Base-by-base conservation (phyloP, 1,140 invertebrate genomes). In the Thaumatotibia leucotreta region DNA sequence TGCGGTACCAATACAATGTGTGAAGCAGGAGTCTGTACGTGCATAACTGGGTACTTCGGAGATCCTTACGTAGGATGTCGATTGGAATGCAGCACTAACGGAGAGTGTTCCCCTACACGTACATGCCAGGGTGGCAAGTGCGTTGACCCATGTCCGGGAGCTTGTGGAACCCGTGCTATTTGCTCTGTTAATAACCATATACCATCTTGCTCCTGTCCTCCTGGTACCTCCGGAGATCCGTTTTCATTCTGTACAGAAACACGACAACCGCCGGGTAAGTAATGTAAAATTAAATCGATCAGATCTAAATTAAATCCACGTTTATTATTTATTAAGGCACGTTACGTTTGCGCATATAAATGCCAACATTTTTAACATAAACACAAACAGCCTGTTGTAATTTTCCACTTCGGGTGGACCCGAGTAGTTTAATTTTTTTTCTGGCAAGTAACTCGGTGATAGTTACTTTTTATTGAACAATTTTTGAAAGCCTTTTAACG, bases 61-160 rank as follows among this genome's bases (percentile, higher is more conserved):
- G 93, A 94, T 82, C 93, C 94, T 9, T 94, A 94, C 66, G 86
- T 92, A 24, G 95, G 94, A 73, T 95, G 94, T 84, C 86, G 94
- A 76, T 92, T 94, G 49, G 93, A 94, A 91, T 95, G 94, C 81
- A 91, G 93, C 49, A 89, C 93, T 1, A 95, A 94, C 80, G 91
- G 90, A 29, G 94, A 95, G 82, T 95, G 94, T 87, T 83, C 93
- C 3, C 91, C 92, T 35, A 92, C 94, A 63, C 92, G 89, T 74
- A 93, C 95, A 1, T 97, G 96, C 73, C 93, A 96, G 14, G 93
- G 93, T 68, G 94, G 94, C 73, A 95, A 95, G 91, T 97, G 96
- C 80, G 83, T 92, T 29, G 95, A 97, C 84, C 96, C 96, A 17
- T 97, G 96, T 79, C 91, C 91, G 14, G 94, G 93, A 64, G 93